Percentiles rank a stretch among this genome's conserved stretches.
Conservation (phyloP, 2,797 vertebrate species). For the Erethizon dorsatum region DNA sequence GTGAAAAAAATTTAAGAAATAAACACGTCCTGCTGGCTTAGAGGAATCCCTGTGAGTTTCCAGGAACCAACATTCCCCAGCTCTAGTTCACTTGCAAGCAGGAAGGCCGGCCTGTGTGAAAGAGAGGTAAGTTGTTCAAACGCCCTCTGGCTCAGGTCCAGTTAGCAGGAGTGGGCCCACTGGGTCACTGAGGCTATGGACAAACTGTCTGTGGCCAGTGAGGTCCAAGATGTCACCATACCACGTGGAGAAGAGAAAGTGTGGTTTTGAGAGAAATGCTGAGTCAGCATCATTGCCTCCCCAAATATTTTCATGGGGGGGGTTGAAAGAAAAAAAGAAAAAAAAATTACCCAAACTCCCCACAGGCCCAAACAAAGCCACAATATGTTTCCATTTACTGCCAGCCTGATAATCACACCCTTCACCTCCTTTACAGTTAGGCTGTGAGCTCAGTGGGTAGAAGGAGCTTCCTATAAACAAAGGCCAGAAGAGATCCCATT, state of each 20-base stretch:
- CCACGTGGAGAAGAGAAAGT: constrained; percentile 68
- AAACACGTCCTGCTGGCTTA: constrained; percentile 69
- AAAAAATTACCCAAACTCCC: constrained; percentile 54
- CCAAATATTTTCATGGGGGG: constrained; percentile 79
- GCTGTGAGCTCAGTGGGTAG: constrained; percentile 62
- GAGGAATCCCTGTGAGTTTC: constrained; percentile 74
- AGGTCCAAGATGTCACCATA: constrained; percentile 13
- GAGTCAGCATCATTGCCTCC: constrained; percentile 69
- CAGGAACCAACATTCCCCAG: constrained; percentile 68
- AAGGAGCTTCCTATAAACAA: constrained; percentile 84
- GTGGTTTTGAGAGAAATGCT: constrained; percentile 48
- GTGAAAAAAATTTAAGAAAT: constrained; percentile 63
- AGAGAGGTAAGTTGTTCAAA: background rate
- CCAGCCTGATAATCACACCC: constrained; percentile 78
- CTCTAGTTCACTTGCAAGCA: background rate
- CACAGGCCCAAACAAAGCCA: constrained; percentile 77
- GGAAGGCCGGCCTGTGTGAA: background rate
- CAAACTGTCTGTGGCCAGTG: constrained; percentile 61
- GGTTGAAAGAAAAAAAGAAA: constrained; percentile 19
- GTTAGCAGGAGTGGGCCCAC: background rate
- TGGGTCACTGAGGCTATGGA: constrained; percentile 55
- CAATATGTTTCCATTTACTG: constrained; percentile 75
- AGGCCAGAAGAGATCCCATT: constrained; percentile 68
- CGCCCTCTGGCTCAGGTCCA: constrained; percentile 66
- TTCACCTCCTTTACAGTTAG: constrained; percentile 30